Percentiles rank a stretch among this genome's conserved stretches.
Evolutionary conservation across 2,113 vertebrate species (phyloP).

Genomic region (Falco punctatus): DNA sequence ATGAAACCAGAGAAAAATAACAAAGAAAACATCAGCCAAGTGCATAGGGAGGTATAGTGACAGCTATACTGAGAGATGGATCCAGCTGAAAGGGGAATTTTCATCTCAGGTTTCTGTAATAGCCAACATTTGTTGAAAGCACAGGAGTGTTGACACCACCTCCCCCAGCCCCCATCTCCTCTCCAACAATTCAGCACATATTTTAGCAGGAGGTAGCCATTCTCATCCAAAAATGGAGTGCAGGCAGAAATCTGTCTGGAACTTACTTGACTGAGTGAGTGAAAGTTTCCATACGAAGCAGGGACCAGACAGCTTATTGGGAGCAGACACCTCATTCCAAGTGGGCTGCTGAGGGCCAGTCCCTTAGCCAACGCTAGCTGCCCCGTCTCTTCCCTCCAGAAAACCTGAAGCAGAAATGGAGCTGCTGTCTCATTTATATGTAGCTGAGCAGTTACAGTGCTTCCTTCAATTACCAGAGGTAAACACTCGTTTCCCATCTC

Average conservation of each 20-base stretch:
- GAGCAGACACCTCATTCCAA: neutral
- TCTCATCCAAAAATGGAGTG: neutral
- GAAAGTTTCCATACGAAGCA: neutral
- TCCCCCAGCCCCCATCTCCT: neutral
- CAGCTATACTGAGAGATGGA: neutral
- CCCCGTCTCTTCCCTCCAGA: neutral
- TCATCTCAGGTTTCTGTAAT: neutral
- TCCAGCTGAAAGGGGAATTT: neutral
- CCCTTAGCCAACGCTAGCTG: rapidly evolving
- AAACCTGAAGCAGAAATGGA: rapidly evolving
- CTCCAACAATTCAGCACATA: neutral
- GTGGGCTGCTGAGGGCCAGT: neutral
- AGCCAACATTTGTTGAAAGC: neutral
- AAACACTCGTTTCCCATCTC: neutral
- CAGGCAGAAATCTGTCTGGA: neutral
- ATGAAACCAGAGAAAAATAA: neutral
- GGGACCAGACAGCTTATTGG: neutral
- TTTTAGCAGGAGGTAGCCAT: neutral
- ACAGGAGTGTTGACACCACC: neutral
- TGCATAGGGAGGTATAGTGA: neutral
- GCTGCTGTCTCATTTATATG: neutral
- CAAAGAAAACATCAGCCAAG: neutral
- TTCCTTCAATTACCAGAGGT: neutral
- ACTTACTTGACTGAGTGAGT: neutral
- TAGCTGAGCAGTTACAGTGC: neutral